Base-by-base conservation (phyloP, 2,888 invertebrate species). In the Andrena flavipes region DNA sequence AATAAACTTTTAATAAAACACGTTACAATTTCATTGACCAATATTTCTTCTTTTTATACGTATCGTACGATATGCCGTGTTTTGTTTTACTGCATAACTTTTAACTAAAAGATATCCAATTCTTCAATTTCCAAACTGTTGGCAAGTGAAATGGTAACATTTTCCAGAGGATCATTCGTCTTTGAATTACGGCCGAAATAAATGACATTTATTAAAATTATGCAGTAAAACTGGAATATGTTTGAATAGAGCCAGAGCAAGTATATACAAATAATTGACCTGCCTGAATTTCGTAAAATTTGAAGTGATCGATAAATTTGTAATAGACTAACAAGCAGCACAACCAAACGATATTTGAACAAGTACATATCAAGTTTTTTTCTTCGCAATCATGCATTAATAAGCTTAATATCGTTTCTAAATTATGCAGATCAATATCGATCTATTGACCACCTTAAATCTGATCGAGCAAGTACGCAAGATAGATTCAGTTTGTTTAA, bases 261-360 rank as follows among this genome's bases (percentile, higher is more conserved):
- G 48, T 30, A 64, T 20, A 64, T 59, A 54, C 20, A 76, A 81
- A 20, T 62, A 83, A 23, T 62, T 54, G 68, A 63, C 70, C 74
- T 70, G n/a, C 72, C 23, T 26, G 70, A 70, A 80, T 80, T 72
- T 48, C 51, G 13, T 64, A 60, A 35, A 42, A 56, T 75, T 2
- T 78, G 65, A 84, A 73, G 67, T 80, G 10, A 20, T 71, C 51
- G 35, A 77, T 77, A 74, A 80, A 88, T 84, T 76, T 84, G 68
- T 70, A 73, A 88, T 80, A 75, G 49, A 84, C 62, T 71, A 88
- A 86, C 81, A 88, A 80, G 78, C 69, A 54, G 75, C 74, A 67
- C 56, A 71, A 88, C 74, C 69, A 73, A 73, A 65, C 68, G 71
- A 80, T 82, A 76, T 72, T 62, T 63, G 63, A 88, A 86, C 70